phyloP scores from a whole-genome alignment of 1,140 invertebrate genomes.

The Drosophila sulfurigaster region DNA sequence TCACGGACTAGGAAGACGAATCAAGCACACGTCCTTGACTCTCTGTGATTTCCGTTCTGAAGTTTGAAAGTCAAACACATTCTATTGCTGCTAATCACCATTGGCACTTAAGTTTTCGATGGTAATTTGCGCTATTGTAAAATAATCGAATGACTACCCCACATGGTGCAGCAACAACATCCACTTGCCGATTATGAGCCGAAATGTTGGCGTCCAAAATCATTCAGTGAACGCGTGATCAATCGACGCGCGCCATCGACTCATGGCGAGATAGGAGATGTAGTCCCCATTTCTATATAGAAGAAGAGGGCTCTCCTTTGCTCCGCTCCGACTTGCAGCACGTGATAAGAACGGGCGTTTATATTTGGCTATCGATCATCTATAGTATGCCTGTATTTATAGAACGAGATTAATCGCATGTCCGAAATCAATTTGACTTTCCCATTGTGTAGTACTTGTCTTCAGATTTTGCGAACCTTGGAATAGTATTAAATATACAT shows the following conservation, averaged over 20 bases:
- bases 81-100: not conserved
- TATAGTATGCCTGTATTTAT: slow-evolving; percentile 59
- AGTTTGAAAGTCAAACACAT: not conserved
- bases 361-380: slow-evolving; percentile 63
- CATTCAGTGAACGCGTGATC: slow-evolving; percentile 56
- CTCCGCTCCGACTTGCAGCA: slow-evolving; percentile 41
- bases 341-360: slow-evolving; percentile 63
- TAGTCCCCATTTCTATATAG: slow-evolving; percentile 9
- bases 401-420: slow-evolving; percentile 51
- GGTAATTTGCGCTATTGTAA: slow-evolving; percentile 25
- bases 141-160: slow-evolving; percentile 40
- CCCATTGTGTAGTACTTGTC: not conserved
- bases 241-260: slow-evolving; percentile 40
- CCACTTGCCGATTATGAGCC: slow-evolving; percentile 14
- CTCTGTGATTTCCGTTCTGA: not conserved
- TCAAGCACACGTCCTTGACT: not conserved
- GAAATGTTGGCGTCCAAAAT: slow-evolving; percentile 8
- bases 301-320: slow-evolving; percentile 4
- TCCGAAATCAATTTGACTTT: slow-evolving; percentile 19
- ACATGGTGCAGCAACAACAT: slow-evolving; percentile 10
- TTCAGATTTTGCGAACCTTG: not conserved
- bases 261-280: slow-evolving; percentile 17
- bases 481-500: not conserved
- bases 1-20: too few species aligned
- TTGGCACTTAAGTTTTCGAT: not conserved